Evolutionary conservation across 2,113 vertebrate species (phyloP).

Genomic region (Pedetes capensis): DNA sequence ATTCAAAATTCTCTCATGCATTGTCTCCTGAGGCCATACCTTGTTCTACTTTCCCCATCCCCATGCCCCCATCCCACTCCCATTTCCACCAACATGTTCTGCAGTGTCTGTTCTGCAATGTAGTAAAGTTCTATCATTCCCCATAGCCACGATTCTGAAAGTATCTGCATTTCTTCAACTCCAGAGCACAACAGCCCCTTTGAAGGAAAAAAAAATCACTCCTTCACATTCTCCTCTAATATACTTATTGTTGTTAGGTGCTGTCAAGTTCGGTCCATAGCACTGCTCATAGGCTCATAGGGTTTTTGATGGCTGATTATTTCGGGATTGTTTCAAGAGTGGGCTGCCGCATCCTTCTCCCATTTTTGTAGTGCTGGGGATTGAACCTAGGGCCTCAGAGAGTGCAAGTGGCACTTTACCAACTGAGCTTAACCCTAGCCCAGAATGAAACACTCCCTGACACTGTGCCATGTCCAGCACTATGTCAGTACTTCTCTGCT

Average conservation of each 20-base stretch:
- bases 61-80: accelerated
- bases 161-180: neutral
- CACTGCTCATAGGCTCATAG: too few species aligned
- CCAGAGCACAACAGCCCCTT: neutral
- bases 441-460: too few species aligned
- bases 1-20: neutral
- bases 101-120: neutral
- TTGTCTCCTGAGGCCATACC: neutral
- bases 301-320: too few species aligned
- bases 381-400: too few species aligned
- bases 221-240: neutral
- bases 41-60: neutral
- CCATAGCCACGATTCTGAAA: neutral
- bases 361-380: too few species aligned
- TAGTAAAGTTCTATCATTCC: neutral
- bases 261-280: too few species aligned
- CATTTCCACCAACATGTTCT: neutral
- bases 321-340: too few species aligned
- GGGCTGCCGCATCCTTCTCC: too few species aligned
- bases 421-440: too few species aligned
- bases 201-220: neutral
- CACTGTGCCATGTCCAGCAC: too few species aligned
- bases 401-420: too few species aligned
- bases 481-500: too few species aligned
- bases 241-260: neutral